Evolutionary conservation across 1,140 invertebrate species (phyloP), one percentile per base, ranked within the genome.

Genomic region (Ooceraea biroi): DNA sequence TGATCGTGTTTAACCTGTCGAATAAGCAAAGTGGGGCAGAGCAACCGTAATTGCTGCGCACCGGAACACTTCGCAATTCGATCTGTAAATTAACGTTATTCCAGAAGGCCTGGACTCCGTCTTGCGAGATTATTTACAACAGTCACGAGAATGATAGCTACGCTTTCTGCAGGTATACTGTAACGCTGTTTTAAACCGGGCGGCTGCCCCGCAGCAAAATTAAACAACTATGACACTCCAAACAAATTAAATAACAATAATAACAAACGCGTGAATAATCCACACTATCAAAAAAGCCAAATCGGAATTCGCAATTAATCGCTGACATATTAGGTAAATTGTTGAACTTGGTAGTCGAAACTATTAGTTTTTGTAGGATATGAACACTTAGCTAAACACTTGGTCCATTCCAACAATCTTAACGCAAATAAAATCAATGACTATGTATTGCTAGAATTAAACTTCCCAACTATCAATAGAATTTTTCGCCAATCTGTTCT

Each of bases 21-120:
- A n/a, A 74, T 36, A 19, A 74, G 71, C 41, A 22, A 74, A 74
- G 36, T 74, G 55, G 71, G 55, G 52, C 17, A 36, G 36, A n/a
- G 71, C 41, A 27, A 55, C 22, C 41, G 41, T n/a, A 74, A 74
- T 74, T 52, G 55, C 44, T 19, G 71, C 17, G 41, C 22, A 10
- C n/a, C 17, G 17, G 71, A 74, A 60, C 55, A 74, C 55, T 55
- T 74, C n/a, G 55, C 71, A 74, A 74, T 60, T 74, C 55, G 71
- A 74, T 74, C 22, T 22, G 71, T 60, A 60, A 74, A n/a, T n/a
- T 74, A 74, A 74, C 55, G 58, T 74, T 74, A 74, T 74, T 60
- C 71, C n/a, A n/a, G n/a, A n/a, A n/a, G n/a, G n/a, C 17, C 30
- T 25, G 22, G 55, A 46, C 55, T 60, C n/a, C n/a, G n/a, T 74